Conservation (phyloP, 2,113 vertebrate genomes). For the Solenodon paradoxus region DNA sequence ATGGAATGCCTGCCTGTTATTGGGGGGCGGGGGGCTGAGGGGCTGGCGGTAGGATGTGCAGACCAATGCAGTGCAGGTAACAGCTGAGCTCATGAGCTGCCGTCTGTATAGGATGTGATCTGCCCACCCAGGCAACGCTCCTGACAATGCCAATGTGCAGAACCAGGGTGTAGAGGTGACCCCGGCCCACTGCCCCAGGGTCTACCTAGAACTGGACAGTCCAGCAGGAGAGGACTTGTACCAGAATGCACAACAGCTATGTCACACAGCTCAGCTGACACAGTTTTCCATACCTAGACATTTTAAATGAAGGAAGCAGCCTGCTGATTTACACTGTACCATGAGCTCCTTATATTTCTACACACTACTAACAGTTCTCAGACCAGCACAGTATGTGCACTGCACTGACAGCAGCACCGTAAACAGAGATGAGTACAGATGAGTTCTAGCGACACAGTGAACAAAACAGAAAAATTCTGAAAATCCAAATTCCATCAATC, state of each 20-base stretch:
- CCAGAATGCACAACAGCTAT: not conserved
- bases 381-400: not conserved
- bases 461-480: not conserved
- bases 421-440: not conserved
- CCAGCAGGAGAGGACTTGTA: not conserved
- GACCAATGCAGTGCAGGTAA: no score
- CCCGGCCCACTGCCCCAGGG: not conserved
- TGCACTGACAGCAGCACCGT: not conserved
- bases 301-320: not conserved
- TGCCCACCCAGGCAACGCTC: not conserved
- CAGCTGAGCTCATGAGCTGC: not conserved
- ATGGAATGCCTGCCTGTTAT: not conserved
- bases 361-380: not conserved
- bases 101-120: not conserved
- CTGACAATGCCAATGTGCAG: not conserved
- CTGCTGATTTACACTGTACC: no score
- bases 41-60: accelerated
- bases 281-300: not conserved
- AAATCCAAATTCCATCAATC: not conserved
- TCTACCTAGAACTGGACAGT: not conserved
- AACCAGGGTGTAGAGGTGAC: not conserved
- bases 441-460: not conserved
- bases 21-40: no score
- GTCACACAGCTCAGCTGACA: not conserved
- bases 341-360: not conserved